Conservation (phyloP, 2,113 vertebrate genomes). For the Trachemys scripta region DNA sequence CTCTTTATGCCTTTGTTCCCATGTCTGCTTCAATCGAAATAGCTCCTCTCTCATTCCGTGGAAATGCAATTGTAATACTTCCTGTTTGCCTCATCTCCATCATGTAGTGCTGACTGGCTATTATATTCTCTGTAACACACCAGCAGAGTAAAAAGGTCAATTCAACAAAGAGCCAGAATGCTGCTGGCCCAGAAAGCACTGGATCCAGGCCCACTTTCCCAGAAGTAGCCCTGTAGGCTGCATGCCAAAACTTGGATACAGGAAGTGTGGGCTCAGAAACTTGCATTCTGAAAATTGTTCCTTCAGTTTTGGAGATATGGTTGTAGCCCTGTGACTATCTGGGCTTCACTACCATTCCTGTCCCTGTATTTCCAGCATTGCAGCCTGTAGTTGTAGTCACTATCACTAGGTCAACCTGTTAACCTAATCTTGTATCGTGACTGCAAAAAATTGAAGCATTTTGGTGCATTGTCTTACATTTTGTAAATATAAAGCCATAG, state of each 20-base stretch:
- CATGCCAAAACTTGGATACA: not conserved
- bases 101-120: accelerated
- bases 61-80: not conserved
- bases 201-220: accelerated
- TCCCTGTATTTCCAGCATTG: accelerated
- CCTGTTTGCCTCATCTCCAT: not conserved
- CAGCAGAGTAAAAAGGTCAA: not conserved
- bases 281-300: not conserved
- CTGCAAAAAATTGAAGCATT: accelerated
- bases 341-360: accelerated
- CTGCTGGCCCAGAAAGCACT: not conserved
- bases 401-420: accelerated
- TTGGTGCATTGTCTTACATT: not conserved
- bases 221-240: not conserved
- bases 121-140: not conserved
- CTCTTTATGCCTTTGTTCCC: not conserved
- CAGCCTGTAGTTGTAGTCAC: not conserved
- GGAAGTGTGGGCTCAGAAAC: not conserved
- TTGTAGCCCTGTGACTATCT: not conserved
- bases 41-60: not conserved
- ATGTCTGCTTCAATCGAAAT: not conserved
- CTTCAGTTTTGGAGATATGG: not conserved
- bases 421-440: not conserved
- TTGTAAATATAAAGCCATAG: not conserved
- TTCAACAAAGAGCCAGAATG: not conserved